Conservation (phyloP, 2,888 invertebrate genomes). For the Pandemis heparana region DNA sequence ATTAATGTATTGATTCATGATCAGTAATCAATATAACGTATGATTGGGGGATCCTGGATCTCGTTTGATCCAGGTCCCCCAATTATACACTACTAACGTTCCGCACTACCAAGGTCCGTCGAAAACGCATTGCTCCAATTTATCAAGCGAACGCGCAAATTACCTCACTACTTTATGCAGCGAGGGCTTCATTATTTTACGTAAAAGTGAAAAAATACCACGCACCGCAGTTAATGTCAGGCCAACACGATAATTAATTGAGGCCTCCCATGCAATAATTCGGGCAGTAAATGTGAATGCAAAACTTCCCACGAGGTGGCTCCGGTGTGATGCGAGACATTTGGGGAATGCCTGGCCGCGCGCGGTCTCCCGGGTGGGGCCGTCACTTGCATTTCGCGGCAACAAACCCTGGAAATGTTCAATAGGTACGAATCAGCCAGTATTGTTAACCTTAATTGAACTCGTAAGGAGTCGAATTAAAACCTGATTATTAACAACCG, state of each 20-base stretch:
- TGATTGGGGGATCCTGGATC: too few species aligned
- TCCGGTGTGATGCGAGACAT: slow-evolving; percentile 54
- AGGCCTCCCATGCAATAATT: slow-evolving; percentile 70
- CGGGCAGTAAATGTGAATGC: slow-evolving; percentile 57
- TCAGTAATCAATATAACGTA: too few species aligned
- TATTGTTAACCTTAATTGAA: background rate
- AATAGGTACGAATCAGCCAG: background rate
- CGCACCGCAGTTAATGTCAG: slow-evolving; percentile 63
- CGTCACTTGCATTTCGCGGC: slow-evolving; percentile 2
- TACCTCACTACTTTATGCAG: slow-evolving; percentile 51
- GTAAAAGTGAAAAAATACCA: slow-evolving; percentile 65
- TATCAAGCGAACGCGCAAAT: slow-evolving; percentile 60
- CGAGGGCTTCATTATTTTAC: slow-evolving; percentile 58
- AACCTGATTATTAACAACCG: background rate
- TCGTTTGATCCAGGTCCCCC: too few species aligned
- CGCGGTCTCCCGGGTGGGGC: slow-evolving; percentile 24
- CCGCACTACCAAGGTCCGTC: slow-evolving; percentile 51
- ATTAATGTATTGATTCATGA: too few species aligned
- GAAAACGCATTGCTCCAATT: slow-evolving; percentile 65
- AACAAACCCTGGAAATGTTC: background rate
- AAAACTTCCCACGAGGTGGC: slow-evolving; percentile 65
- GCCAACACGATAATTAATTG: slow-evolving; percentile 67
- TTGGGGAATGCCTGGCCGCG: slow-evolving; percentile 54
- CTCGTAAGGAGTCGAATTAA: background rate
- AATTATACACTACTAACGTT: too few species aligned